These are phyloP conservation scores for Lepus timidus DNA, from an alignment of 2,113 vertebrate genomes.

Conservation along the genomic window DNA sequence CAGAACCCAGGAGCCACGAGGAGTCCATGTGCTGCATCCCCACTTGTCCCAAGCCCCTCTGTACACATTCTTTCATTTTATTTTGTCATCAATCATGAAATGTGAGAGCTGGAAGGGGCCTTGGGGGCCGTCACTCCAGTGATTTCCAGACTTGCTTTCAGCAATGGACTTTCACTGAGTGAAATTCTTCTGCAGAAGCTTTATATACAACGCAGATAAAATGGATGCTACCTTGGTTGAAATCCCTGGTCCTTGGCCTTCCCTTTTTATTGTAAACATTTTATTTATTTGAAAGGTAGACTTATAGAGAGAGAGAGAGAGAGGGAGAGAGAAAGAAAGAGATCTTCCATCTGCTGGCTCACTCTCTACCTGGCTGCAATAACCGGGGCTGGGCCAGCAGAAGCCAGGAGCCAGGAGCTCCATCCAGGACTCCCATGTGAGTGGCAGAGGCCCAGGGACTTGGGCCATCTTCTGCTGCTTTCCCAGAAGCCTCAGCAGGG, in stretches of 20 bases:
- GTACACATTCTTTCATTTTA: slow-evolving; percentile 25
- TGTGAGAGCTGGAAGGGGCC: slow-evolving; percentile 17
- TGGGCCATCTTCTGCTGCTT: too few relatives aligned
- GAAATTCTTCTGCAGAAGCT: slow-evolving; percentile 1
- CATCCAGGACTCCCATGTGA: too few relatives aligned
- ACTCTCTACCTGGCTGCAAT: too few relatives aligned
- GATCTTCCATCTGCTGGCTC: too few relatives aligned
- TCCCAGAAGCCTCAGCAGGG: too few relatives aligned
- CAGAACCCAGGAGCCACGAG: neutral
- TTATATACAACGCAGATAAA: neutral
- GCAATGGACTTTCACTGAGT: neutral
- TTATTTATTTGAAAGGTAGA: too few relatives aligned
- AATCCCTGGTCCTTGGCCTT: neutral
- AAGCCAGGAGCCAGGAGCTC: too few relatives aligned
- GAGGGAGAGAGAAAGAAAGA: too few relatives aligned
- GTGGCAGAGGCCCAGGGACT: too few relatives aligned
- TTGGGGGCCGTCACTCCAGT: neutral
- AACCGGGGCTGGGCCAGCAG: too few relatives aligned
- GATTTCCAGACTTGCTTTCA: slow-evolving; percentile 6
- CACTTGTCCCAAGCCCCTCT: neutral
- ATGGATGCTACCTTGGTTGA: neutral
- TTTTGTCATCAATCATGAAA: slow-evolving; percentile 64
- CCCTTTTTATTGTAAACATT: too few relatives aligned
- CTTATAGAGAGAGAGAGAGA: too few relatives aligned
- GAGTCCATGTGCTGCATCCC: neutral